These are phyloP conservation scores for Oncorhynchus keta DNA, from an alignment of 2,113 vertebrate genomes.

Conservation along the genomic window DNA sequence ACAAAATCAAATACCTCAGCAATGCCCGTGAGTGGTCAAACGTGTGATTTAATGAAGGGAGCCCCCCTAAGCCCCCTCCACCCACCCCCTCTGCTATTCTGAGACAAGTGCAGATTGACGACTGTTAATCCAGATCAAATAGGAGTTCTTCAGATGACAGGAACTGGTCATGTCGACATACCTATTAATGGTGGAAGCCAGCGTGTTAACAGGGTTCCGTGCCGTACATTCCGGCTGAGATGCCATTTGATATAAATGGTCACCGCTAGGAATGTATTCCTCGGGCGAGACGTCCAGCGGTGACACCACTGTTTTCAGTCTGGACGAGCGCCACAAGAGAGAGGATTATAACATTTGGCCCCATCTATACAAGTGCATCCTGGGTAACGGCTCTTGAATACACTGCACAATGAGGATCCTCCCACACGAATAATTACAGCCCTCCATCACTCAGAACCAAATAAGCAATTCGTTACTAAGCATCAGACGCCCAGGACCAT, in stretches of 20 bases:
- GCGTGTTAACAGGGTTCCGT: slow-evolving; percentile 89
- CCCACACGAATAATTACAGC: slow-evolving; percentile 27
- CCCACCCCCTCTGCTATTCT: too few species aligned
- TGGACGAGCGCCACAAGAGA: neutral
- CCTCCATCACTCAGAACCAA: slow-evolving; percentile 28
- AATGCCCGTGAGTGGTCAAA: slow-evolving; percentile 9
- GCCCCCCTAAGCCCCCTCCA: neutral
- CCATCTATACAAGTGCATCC: slow-evolving; percentile 23
- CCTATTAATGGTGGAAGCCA: slow-evolving; percentile 89
- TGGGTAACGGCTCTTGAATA: slow-evolving; percentile 36
- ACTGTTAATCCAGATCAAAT: slow-evolving; percentile 33
- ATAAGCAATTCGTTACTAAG: slow-evolving; percentile 44
- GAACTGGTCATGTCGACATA: slow-evolving; percentile 65
- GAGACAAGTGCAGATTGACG: slow-evolving; percentile 35
- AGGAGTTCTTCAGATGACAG: slow-evolving; percentile 44
- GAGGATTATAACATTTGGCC: neutral
- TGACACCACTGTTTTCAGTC: neutral
- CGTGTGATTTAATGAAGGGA: slow-evolving; percentile 15
- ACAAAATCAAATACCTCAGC: neutral
- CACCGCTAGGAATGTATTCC: slow-evolving; percentile 65
- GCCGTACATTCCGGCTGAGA: slow-evolving; percentile 94
- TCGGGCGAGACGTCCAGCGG: too few species aligned
- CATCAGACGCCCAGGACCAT: slow-evolving; percentile 25
- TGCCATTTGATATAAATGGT: slow-evolving; percentile 96
- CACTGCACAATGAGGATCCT: slow-evolving; percentile 5